phyloP scores from a whole-genome alignment of 35 echinoderm and acorn worm genomes.

The Ptychodera flava region DNA sequence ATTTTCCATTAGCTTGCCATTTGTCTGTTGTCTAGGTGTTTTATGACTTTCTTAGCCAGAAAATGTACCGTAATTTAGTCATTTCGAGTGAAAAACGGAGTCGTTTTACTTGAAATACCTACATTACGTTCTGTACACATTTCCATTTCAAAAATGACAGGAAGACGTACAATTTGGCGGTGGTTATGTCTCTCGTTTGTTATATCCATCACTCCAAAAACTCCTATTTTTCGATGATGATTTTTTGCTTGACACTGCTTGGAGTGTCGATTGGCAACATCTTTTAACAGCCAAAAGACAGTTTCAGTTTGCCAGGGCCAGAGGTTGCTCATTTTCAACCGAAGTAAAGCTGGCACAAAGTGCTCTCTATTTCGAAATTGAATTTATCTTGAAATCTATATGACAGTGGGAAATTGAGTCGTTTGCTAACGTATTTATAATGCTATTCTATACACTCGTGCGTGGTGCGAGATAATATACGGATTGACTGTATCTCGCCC shows the following conservation, averaged over 20 bases:
- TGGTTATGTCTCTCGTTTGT: not conserved
- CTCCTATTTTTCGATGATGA: not conserved
- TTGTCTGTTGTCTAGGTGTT: not conserved
- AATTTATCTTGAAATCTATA: not conserved
- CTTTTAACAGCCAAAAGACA: not conserved
- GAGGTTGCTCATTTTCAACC: not conserved
- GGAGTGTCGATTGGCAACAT: too few species aligned
- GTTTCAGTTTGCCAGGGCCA: not conserved
- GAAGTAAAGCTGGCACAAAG: not conserved
- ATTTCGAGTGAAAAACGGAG: too few species aligned
- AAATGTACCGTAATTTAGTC: not conserved
- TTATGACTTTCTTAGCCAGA: not conserved
- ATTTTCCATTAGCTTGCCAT: slow-evolving; percentile 1
- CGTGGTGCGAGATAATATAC: too few species aligned
- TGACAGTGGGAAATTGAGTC: not conserved
- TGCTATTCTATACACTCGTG: too few species aligned
- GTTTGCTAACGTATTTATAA: not conserved
- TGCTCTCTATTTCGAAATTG: not conserved
- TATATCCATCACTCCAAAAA: not conserved
- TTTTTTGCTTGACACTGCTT: too few species aligned
- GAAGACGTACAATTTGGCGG: not conserved
- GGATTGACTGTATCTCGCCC: too few species aligned
- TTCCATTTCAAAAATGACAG: not conserved
- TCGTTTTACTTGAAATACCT: not conserved
- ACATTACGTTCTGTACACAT: not conserved